Base-by-base conservation (phyloP, 2,797 vertebrate species). In the Ctenopoma multispine region DNA sequence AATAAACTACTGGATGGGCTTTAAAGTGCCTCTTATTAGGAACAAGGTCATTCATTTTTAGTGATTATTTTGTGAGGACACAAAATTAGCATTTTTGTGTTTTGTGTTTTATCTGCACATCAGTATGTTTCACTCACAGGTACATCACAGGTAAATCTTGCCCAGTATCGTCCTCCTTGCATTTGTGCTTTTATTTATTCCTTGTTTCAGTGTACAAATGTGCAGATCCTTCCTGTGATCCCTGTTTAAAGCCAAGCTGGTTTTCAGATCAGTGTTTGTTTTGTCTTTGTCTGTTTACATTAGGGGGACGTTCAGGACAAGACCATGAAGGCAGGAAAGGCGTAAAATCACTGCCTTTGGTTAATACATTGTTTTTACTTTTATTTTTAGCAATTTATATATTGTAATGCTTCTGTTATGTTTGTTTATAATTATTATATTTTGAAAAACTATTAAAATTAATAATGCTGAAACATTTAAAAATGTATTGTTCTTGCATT, bases 371-470 rank as follows among this genome's bases (percentile, higher is more conserved):
- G 44, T 74, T 78, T 75, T 71, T 38, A 43, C 27, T 72, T 65
- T 72, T n/a, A 59, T 70, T 79, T 65, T 61, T 63, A 80, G 83
- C 82, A 84, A 77, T 92, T 83, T 91, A 63, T 88, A 82, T 87
- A 80, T 87, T 84, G 73, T 86, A 78, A 73, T 83, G 69, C 85
- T 79, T 85, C 73, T 80, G 69, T 90, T 85, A 31, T 87, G 72
- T 80, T 82, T 82, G 68, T 84, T 87, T 80, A 74, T 86, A 83
- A 89, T 85, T 89, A 67, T 89, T 89, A 67, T 89, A 84, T 92
- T 94, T 93, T 93, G 88, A 84, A 90, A 87, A 88, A 64, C 5
- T 5, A 81, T 71, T 71, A 80, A 87, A 86, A 75, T 51, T 21
- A 81, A 74, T 46, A 55, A 34, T 47, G 60, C 34, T 69, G 24